Conservation (phyloP, 2,888 invertebrate species). For the Masnerella sp. region DNA sequence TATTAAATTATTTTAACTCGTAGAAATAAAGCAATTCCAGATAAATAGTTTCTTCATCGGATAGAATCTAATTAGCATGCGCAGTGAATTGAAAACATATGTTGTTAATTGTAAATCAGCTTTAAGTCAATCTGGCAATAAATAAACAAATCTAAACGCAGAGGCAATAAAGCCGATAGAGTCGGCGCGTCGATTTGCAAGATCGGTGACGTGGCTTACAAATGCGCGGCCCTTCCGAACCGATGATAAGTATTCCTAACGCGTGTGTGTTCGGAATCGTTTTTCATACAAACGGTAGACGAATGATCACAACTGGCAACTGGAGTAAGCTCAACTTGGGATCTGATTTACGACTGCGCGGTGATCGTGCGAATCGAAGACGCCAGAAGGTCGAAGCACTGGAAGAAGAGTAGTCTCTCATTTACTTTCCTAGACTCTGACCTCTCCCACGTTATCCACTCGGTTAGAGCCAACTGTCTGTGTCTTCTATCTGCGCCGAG, state of each 20-base stretch:
- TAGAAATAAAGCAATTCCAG: too few species aligned
- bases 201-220: too few species aligned
- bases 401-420: slow-evolving; percentile 59
- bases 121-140: slow-evolving; percentile 36
- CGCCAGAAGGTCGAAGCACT: slow-evolving; percentile 63
- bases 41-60: too few species aligned
- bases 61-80: too few species aligned
- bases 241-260: slow-evolving; percentile 28
- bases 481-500: slow-evolving; percentile 58
- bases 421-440: slow-evolving; percentile 66
- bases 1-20: too few species aligned
- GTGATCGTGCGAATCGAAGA: slow-evolving; percentile 63
- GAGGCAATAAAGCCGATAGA: slow-evolving; percentile 7
- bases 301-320: slow-evolving; percentile 55
- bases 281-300: slow-evolving; percentile 59
- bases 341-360: slow-evolving; percentile 55
- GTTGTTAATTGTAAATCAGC: slow-evolving; percentile 23
- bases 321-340: slow-evolving; percentile 44
- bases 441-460: slow-evolving; percentile 68
- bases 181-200: not conserved
- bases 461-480: slow-evolving; percentile 60
- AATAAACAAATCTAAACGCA: slow-evolving; percentile 6
- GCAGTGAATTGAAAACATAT: slow-evolving; percentile 18
- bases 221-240: too few species aligned
- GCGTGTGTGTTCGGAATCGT: slow-evolving; percentile 36